These are phyloP conservation scores for Apodemus sylvaticus DNA, from an alignment of 2,113 vertebrate genomes.

Conservation along the genomic window DNA sequence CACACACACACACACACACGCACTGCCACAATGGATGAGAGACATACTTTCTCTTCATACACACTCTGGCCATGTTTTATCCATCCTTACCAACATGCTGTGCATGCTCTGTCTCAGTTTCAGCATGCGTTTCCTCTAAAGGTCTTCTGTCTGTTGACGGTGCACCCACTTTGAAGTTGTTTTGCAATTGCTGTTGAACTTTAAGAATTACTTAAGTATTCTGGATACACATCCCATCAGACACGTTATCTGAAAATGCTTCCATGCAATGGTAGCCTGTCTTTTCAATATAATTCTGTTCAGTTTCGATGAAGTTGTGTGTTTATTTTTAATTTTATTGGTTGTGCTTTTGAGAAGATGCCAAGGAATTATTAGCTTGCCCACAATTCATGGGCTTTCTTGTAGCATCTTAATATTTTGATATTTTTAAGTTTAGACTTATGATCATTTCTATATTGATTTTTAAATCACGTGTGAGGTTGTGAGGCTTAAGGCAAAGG, in stretches of 20 bases:
- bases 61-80: neutral
- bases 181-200: slow-evolving; percentile 3
- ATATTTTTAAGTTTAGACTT: slow-evolving; percentile 13
- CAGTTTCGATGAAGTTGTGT: slow-evolving; percentile 6
- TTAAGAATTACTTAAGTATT: neutral
- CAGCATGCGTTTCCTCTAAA: neutral
- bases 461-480: neutral
- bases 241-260: slow-evolving; percentile 12
- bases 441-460: neutral
- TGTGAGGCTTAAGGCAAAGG: neutral
- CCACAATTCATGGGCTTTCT: neutral
- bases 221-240: neutral
- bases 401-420: neutral
- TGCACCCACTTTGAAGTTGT: neutral
- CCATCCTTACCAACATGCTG: neutral
- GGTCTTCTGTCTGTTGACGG: neutral
- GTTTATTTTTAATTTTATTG: neutral
- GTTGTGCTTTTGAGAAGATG: neutral
- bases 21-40: neutral
- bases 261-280: neutral
- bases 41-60: neutral
- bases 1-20: neutral
- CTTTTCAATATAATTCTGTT: slow-evolving; percentile 2
- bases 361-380: neutral
- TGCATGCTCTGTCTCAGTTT: neutral